Conservation (phyloP, 2,113 vertebrate species). For the Nothobranchius furzeri region DNA sequence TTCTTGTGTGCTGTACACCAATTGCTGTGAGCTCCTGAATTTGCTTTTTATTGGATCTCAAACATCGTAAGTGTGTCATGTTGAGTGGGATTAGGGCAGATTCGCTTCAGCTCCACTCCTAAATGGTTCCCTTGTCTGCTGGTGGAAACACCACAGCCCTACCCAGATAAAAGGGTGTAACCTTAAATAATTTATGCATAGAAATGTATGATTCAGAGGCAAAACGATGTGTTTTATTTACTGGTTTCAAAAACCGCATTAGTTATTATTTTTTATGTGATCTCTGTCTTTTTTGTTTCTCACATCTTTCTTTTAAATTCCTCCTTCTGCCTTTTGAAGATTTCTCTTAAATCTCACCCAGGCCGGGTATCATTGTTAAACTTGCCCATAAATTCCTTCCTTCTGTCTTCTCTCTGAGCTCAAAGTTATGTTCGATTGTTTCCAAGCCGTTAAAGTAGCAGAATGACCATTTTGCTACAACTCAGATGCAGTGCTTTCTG, state of each 20-base stretch:
- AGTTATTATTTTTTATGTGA: no score
- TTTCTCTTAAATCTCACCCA: conserved; percentile 1
- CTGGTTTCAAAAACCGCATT: no score
- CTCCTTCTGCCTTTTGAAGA: neutral
- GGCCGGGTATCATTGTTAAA: neutral
- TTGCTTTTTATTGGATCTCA: neutral
- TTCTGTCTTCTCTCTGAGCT: neutral
- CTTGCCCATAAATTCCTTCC: neutral
- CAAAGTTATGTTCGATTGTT: neutral
- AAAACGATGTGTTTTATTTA: no score
- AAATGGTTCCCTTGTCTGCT: no score
- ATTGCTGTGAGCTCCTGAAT: neutral
- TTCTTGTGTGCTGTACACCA: neutral
- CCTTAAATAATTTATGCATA: no score
- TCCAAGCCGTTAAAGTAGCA: neutral
- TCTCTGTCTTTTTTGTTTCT: neutral
- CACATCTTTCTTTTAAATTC: no score
- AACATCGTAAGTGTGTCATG: no score
- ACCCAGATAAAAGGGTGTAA: no score
- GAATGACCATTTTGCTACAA: neutral
- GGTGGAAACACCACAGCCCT: no score
- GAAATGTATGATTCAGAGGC: no score
- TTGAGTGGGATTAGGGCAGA: no score
- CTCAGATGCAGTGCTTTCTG: conserved; percentile 16
- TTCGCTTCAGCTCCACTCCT: no score